Percentiles rank a stretch among this genome's conserved stretches.
Conservation (phyloP, 2,888 invertebrate genomes). For the Camponotus fellah region DNA sequence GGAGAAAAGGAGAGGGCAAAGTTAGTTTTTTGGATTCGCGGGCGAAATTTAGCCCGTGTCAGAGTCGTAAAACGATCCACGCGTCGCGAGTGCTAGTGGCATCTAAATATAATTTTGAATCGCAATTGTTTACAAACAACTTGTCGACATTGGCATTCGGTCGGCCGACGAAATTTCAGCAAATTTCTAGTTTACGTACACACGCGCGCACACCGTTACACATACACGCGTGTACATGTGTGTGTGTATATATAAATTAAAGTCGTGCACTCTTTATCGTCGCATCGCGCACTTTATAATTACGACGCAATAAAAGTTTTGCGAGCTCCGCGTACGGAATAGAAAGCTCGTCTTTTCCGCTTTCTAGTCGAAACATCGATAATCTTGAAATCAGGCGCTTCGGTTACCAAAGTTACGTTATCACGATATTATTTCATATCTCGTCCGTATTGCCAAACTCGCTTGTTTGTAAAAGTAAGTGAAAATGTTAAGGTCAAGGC, state of each 20-base stretch:
- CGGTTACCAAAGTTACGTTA: neutral
- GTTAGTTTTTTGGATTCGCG: neutral
- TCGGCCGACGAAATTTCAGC: neutral
- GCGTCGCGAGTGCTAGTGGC: neutral
- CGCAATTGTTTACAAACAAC: conserved; percentile 65
- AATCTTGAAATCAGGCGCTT: neutral
- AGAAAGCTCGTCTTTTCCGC: conserved; percentile 29
- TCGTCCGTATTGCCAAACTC: neutral
- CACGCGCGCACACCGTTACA: too few species aligned
- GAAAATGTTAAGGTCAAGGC: conserved; percentile 14
- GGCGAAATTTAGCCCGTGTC: neutral
- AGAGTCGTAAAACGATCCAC: too few species aligned
- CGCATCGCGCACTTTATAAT: neutral
- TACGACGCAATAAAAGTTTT: conserved; percentile 20
- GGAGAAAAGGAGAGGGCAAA: neutral
- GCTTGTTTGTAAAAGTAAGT: neutral
- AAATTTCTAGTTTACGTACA: neutral
- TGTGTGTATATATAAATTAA: neutral
- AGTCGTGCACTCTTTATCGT: neutral
- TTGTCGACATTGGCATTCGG: conserved; percentile 36
- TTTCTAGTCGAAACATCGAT: neutral
- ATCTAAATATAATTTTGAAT: conserved; percentile 62
- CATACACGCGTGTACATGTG: too few species aligned
- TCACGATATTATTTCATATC: conserved; percentile 1
- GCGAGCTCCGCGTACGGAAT: neutral